Conservation (phyloP, 2,888 invertebrate genomes). For the Junonia oenone region DNA sequence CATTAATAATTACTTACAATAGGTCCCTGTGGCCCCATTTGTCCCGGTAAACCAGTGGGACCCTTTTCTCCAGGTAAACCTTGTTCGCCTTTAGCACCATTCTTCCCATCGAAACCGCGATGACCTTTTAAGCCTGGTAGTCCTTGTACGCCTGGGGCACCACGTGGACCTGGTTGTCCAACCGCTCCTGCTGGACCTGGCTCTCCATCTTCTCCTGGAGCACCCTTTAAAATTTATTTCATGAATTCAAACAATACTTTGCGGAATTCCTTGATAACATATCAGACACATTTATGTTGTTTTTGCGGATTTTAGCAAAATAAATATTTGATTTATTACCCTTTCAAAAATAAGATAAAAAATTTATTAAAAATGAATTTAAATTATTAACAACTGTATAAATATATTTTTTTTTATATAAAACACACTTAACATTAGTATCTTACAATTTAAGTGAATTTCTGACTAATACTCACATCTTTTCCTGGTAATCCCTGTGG, state of each 20-base stretch:
- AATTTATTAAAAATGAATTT: no score
- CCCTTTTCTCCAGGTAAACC: conserved; percentile 89
- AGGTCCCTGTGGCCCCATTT: conserved; percentile 85
- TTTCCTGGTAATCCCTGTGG: conserved; percentile 86
- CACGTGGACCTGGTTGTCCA: conserved; percentile 87
- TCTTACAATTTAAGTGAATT: no score
- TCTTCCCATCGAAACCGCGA: conserved; percentile 87
- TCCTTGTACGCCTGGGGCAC: conserved; percentile 86
- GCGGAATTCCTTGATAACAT: no score
- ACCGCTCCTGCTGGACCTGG: conserved; percentile 84
- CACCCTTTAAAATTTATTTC: no score
- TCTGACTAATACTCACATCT: conserved; percentile 83
- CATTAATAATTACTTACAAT: conserved; percentile 63
- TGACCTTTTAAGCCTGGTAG: conserved; percentile 91
- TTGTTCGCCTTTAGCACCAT: conserved; percentile 90
- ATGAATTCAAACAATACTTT: no score
- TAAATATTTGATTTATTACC: no score
- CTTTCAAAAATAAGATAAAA: no score
- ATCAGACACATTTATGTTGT: no score
- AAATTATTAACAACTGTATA: no score
- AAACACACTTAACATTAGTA: no score
- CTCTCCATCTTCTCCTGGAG: conserved; percentile 89
- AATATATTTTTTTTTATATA: no score
- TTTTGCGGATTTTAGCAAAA: no score
- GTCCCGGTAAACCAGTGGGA: conserved; percentile 81